Base-by-base conservation (phyloP, 2,888 invertebrate genomes). In the Poecilobothrus nobilitatus region DNA sequence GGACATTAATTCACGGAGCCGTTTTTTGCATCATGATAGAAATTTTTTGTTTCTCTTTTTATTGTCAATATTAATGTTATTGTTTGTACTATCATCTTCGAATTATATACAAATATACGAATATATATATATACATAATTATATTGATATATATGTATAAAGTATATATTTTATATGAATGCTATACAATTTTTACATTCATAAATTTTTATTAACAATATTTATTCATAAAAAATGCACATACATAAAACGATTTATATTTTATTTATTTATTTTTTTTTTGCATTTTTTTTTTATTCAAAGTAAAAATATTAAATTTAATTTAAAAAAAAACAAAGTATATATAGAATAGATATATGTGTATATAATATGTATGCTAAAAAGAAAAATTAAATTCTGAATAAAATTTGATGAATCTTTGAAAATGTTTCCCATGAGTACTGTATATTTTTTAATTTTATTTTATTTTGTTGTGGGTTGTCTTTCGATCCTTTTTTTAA, bases 151-250 rank as follows among this genome's bases (percentile, higher is more conserved):
- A 27, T 27, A 27, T 2, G 27, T 2, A 27, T 27, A 27, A 27
- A 27, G 27, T 27, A 27, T 27, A 27, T 27, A 27, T 27, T 6
- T 15, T 9, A 18, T 53, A 53, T 12, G 53, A 53, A 53, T 18
- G n/a, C 18, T 18, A 53, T 53, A n/a, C n/a, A 53, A 53, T 53
- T 18, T 53, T n/a, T 18, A 27, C 18, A 53, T 53, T 53, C 53
- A 53, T 53, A 53, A 53, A 53, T 53, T 53, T 53, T 53, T 53
- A 53, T 18, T 53, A 53, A 53, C 18, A 53, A 53, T 18, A 53
- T 53, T 53, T 53, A 53, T 53, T 53, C 53, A 53, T 53, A 53
- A 53, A 53, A 53, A 53, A 53, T 53, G 53, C 15, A 53, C 18
- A 53, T 37, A 12, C 18, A 53, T 4, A 53, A 53, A 27, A 27